These are phyloP conservation scores for Piaya cayana DNA, from an alignment of 2,113 vertebrate species.

Conservation along the genomic window DNA sequence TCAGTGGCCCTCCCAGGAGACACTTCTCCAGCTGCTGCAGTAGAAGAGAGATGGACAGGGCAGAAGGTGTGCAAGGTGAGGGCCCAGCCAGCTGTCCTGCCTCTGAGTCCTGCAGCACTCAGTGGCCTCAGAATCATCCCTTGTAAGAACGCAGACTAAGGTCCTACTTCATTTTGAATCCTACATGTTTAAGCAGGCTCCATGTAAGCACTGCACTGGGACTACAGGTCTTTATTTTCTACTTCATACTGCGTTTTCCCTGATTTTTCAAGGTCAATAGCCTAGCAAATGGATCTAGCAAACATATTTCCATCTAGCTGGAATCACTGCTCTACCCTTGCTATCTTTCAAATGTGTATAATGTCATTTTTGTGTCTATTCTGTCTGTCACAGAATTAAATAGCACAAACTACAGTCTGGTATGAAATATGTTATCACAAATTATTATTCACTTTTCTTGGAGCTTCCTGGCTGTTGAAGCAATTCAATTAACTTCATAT, in stretches of 20 bases:
- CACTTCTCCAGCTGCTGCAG: not conserved
- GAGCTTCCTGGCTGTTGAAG: not conserved
- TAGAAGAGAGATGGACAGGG: not conserved
- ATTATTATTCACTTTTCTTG: not conserved
- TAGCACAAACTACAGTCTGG: not conserved
- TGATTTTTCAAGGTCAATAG: not conserved
- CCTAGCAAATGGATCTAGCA: not conserved
- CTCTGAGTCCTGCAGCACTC: rapidly evolving
- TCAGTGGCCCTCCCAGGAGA: rapidly evolving
- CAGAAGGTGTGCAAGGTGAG: rapidly evolving
- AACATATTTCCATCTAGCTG: not conserved
- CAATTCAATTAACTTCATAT: not conserved
- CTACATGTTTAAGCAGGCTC: not conserved
- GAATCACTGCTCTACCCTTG: not conserved
- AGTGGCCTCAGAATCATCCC: not conserved
- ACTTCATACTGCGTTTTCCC: rapidly evolving
- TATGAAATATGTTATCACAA: not conserved
- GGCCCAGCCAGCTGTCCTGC: not conserved
- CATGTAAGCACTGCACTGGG: rapidly evolving
- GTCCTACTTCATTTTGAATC: not conserved
- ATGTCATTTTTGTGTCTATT: not conserved
- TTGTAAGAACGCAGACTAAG: not conserved
- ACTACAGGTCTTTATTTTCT: not conserved
- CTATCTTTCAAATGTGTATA: not conserved
- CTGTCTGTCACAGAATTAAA: not conserved